Percentiles rank a stretch among this genome's conserved stretches.
Conservation (phyloP, 2,797 vertebrate genomes). For the Coilia nasus region DNA sequence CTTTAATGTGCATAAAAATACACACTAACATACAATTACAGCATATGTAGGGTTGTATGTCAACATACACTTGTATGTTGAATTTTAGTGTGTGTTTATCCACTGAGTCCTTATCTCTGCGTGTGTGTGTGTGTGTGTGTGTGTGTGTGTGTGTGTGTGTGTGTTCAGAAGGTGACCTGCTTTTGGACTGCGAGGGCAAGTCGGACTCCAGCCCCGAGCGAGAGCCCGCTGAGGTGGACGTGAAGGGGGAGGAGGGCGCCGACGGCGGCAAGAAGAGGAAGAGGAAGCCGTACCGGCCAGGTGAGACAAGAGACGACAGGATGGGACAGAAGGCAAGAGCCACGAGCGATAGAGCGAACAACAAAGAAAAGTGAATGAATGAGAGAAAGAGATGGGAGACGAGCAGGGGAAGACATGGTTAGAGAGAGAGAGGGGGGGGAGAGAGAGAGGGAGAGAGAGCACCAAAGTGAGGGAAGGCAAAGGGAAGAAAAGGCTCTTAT, state of each 20-base stretch:
- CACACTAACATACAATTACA: too few species aligned
- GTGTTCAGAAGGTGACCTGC: conserved; percentile 78
- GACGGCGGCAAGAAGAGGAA: conserved; percentile 91
- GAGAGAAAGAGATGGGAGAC: too few species aligned
- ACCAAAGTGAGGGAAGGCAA: background rate
- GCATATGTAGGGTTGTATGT: too few species aligned
- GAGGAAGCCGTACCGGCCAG: conserved; percentile 94
- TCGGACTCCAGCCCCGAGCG: conserved; percentile 96
- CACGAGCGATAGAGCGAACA: too few species aligned
- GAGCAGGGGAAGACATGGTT: too few species aligned
- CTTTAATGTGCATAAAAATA: too few species aligned
- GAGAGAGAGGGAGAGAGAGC: background rate
- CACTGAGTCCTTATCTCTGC: background rate
- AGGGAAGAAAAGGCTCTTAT: conserved; percentile 32
- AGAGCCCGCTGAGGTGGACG: conserved; percentile 80
- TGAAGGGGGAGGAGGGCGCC: conserved; percentile 77
- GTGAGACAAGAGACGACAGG: conserved; percentile 61
- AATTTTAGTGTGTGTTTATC: too few species aligned
- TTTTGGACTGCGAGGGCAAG: conserved; percentile 90
- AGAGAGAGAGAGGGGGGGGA: too few species aligned
- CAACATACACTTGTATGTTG: too few species aligned
- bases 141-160: conserved; percentile 24
- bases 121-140: conserved; percentile 17
- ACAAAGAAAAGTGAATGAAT: too few species aligned
- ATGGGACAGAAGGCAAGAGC: too few species aligned